phyloP scores from a whole-genome alignment of 2,797 vertebrate species.

The Remorina albescens region DNA sequence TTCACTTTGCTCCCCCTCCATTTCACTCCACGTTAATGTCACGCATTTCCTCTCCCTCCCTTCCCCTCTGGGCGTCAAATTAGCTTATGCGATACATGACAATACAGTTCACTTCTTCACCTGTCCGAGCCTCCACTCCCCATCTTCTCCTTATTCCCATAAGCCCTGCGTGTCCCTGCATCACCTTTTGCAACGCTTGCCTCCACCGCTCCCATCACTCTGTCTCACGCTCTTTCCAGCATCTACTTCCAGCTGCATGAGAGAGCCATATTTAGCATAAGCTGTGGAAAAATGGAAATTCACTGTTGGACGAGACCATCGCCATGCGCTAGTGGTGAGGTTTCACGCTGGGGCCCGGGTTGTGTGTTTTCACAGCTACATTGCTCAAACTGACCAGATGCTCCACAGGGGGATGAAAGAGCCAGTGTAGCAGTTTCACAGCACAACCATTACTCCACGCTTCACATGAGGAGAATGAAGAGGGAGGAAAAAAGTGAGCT shows the following conservation, averaged over 20 bases:
- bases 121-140: slow-evolving; percentile 25
- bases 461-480: slow-evolving; percentile 31
- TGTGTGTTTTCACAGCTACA: slow-evolving; percentile 35
- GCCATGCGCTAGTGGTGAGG: slow-evolving; percentile 40
- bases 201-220: slow-evolving; percentile 27
- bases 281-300: slow-evolving; percentile 36
- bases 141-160: slow-evolving; percentile 42
- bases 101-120: slow-evolving; percentile 59
- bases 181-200: slow-evolving; percentile 45
- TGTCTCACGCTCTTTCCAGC: slow-evolving; percentile 18
- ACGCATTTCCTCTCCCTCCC: slow-evolving; percentile 18
- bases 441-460: slow-evolving; percentile 52
- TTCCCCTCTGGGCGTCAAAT: slow-evolving; percentile 50
- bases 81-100: slow-evolving; percentile 63
- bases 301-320: slow-evolving; percentile 27
- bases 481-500: slow-evolving; percentile 33
- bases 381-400: slow-evolving; percentile 62
- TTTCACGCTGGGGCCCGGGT: slow-evolving; percentile 38
- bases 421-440: slow-evolving; percentile 63
- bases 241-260: slow-evolving; percentile 47
- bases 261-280: slow-evolving; percentile 55
- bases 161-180: slow-evolving; percentile 36
- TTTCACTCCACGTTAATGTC: slow-evolving; percentile 54
- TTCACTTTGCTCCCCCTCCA: slow-evolving; percentile 40
- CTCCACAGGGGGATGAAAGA: slow-evolving; percentile 56